Conservation (phyloP, 2,888 invertebrate species). For the Epistrophella euchroma region DNA sequence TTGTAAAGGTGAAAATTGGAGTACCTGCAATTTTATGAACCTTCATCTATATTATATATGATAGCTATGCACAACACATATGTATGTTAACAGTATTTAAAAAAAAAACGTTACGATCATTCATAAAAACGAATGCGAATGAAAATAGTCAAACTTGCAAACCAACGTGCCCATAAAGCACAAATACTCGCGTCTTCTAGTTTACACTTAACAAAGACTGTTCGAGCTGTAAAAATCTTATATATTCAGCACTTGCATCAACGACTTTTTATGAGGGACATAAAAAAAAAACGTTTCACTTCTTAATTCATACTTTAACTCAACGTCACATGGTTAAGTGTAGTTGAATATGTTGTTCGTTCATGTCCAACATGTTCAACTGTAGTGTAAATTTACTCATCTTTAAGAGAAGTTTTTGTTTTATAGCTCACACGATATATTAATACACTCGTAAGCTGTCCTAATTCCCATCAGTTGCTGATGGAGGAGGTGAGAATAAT, state of each 20-base stretch:
- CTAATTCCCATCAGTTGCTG: conserved; percentile 24
- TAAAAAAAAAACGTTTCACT: conserved; percentile 35
- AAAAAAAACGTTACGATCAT: conserved; percentile 21
- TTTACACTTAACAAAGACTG: conserved; percentile 18
- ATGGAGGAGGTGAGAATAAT: conserved; percentile 52
- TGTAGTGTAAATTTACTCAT: not conserved
- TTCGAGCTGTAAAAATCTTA: conserved; percentile 33
- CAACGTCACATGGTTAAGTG: conserved; percentile 34
- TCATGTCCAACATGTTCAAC: conserved; percentile 34
- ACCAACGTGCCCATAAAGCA: conserved; percentile 10
- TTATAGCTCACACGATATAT: conserved; percentile 21
- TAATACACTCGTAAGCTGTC: conserved; percentile 32
- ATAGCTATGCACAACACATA: conserved; percentile 6
- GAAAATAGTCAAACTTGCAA: conserved; percentile 1
- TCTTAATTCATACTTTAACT: conserved; percentile 48
- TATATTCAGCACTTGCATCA: conserved; percentile 42
- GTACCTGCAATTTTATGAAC: not conserved
- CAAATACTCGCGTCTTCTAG: not conserved
- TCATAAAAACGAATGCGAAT: conserved; percentile 34
- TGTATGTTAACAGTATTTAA: not conserved
- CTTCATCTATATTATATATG: not conserved
- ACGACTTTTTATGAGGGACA: conserved; percentile 25
- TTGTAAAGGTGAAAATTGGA: not conserved
- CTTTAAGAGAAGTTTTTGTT: conserved; percentile 40
- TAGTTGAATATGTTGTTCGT: not conserved